Evolutionary conservation across 2,113 vertebrate species (phyloP), one percentile per base, ranked within the genome.

Genomic region (Phodopus roborovskii): DNA sequence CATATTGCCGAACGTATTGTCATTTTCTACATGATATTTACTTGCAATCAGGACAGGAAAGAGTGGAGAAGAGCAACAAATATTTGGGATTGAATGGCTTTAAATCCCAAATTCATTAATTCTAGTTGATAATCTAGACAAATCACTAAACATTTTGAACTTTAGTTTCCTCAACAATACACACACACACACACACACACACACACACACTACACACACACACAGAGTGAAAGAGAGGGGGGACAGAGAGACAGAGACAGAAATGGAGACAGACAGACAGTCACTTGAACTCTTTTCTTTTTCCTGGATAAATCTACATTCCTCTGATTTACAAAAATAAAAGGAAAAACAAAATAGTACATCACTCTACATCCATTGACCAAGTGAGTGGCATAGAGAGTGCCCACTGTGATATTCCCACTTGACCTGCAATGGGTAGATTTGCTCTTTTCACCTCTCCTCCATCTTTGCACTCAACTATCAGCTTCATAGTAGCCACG

Each of bases 121-220:
- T 92, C 36, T 97, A 66, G 22, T 36, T 83, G 9, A 89, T 39
- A 85, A 79, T 62, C 62, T 87, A 45, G 5, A 96, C 19, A 92
- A 96, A 48, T 87, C 22, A 78, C 19, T 93, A 79, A 50, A 92
- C 0, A 7, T 88, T 85, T 42, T 50, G 68, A 95, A 83, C 9
- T 26, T 42, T 17, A 60, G 4, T 71, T 87, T 88, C 66, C 81
- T 93, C 53, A n/a, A 8, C 42, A 86, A 95, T 3, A 42, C 22
- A 64, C 62, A 10, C 50, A 50, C 50, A 50, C 50, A 50, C 50
- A 50, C 50, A 50, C 50, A 50, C 50, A 50, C 50, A 50, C 50
- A 50, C 50, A 50, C 50, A 50, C 50, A 50, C 50, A 50, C n/a
- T n/a, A n/a, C 50, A 50, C 50, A 50, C 50, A 50, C 50, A 50